These are phyloP conservation scores for Patella vulgata DNA, from an alignment of 1,140 invertebrate species.

Conservation along the genomic window DNA sequence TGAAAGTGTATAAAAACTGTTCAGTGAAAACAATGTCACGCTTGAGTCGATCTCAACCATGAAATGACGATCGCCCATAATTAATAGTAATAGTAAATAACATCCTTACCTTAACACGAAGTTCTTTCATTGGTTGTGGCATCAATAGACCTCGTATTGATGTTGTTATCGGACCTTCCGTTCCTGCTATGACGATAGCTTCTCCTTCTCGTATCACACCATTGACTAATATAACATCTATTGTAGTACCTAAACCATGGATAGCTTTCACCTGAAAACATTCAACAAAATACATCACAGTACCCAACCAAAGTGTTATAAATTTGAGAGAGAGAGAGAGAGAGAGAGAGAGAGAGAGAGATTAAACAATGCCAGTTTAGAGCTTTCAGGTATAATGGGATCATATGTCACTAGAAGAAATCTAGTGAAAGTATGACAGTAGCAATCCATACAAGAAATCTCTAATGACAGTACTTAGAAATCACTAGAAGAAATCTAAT, in stretches of 20 bases:
- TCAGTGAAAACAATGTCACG: too few relatives aligned
- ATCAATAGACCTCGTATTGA: slow-evolving; percentile 96
- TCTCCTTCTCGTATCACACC: slow-evolving; percentile 92
- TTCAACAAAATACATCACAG: slow-evolving; percentile 5
- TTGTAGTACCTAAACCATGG: slow-evolving; percentile 96
- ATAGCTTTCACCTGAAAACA: slow-evolving; percentile 88
- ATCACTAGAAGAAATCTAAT: too few relatives aligned
- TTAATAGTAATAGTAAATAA: too few relatives aligned
- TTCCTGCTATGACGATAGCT: slow-evolving; percentile 94
- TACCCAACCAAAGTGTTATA: background rate
- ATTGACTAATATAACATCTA: slow-evolving; percentile 98
- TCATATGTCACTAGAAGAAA: too few relatives aligned
- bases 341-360: background rate
- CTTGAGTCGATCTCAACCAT: too few relatives aligned
- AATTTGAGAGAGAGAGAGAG: background rate
- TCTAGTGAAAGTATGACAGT: too few relatives aligned
- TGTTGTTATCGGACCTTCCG: slow-evolving; percentile 97
- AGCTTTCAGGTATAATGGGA: background rate
- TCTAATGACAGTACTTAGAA: too few relatives aligned
- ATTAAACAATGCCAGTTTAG: background rate
- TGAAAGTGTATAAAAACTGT: too few relatives aligned
- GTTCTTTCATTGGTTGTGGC: slow-evolving; percentile 96
- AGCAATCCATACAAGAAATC: too few relatives aligned
- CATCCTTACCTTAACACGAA: slow-evolving; percentile 88
- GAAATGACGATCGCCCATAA: too few relatives aligned